These are phyloP conservation scores for Nemurella pictetii DNA, from an alignment of 2,888 invertebrate genomes.

Conservation along the genomic window DNA sequence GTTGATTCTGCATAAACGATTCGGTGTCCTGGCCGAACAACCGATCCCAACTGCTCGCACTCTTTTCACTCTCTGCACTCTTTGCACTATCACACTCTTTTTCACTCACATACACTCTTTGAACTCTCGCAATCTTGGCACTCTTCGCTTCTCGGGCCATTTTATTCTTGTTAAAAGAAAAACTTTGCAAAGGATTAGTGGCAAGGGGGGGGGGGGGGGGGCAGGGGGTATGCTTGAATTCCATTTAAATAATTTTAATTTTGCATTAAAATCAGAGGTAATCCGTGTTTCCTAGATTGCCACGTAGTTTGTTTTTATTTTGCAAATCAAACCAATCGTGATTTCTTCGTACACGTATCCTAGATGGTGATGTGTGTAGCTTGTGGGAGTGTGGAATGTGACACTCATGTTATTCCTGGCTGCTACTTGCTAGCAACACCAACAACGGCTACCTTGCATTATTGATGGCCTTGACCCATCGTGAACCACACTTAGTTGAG, in stretches of 20 bases:
- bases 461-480: not conserved
- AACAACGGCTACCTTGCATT: not conserved
- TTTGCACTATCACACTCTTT: too few species aligned
- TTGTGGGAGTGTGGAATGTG: not conserved
- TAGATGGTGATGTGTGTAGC: too few species aligned
- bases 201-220: too few species aligned
- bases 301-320: not conserved
- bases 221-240: not conserved
- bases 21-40: not conserved
- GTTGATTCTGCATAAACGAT: constrained; percentile 26
- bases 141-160: too few species aligned
- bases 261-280: not conserved
- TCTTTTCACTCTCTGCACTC: not conserved
- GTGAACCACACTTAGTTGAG: not conserved
- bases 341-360: too few species aligned
- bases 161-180: not conserved
- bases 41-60: not conserved
- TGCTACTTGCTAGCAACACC: not conserved
- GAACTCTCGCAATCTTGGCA: too few species aligned
- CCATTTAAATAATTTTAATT: not conserved
- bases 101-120: too few species aligned
- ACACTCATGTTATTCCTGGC: too few species aligned
- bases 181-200: not conserved
- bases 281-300: not conserved
- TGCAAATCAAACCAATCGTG: not conserved